phyloP scores from a whole-genome alignment of 2,888 invertebrate genomes.

The Drosophila tanythrix region DNA sequence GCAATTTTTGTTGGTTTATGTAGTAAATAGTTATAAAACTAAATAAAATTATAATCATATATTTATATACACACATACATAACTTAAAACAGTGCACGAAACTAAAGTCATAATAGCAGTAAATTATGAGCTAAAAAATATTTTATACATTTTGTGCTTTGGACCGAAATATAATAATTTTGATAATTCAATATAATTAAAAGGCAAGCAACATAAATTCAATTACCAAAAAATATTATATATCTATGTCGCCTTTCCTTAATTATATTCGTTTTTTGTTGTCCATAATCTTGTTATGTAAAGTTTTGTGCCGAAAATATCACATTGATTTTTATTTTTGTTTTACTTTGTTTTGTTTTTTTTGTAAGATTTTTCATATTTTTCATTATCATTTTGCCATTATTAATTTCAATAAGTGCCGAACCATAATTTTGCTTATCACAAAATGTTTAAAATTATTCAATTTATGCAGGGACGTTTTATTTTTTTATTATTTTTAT shows the following conservation, averaged over 20 bases:
- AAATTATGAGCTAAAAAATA: constrained; percentile 57
- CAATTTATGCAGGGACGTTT: constrained; percentile 56
- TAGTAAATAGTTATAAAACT: constrained; percentile 57
- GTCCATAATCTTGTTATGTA: constrained; percentile 59
- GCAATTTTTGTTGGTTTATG: constrained; percentile 45
- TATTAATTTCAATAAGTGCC: constrained; percentile 59
- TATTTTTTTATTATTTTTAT: background rate
- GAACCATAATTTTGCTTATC: constrained; percentile 83
- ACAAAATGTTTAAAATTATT: constrained; percentile 83
- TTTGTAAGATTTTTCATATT: constrained; percentile 27
- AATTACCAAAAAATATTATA: constrained; percentile 31
- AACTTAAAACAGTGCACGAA: constrained; percentile 65
- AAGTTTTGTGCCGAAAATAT: constrained; percentile 83
- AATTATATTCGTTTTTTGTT: constrained; percentile 41
- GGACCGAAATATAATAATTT: constrained; percentile 82
- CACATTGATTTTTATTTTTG: constrained; percentile 73
- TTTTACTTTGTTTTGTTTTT: constrained; percentile 34
- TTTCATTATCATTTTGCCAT: constrained; percentile 42
- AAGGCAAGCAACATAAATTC: constrained; percentile 48
- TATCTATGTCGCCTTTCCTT: constrained; percentile 50
- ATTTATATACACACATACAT: constrained; percentile 59
- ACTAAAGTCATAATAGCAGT: constrained; percentile 45
- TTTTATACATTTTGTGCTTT: constrained; percentile 81
- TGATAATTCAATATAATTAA: constrained; percentile 60
- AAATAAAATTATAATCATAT: constrained; percentile 65